phyloP scores from a whole-genome alignment of 2,888 invertebrate species.

The Tetanocera ferruginea region DNA sequence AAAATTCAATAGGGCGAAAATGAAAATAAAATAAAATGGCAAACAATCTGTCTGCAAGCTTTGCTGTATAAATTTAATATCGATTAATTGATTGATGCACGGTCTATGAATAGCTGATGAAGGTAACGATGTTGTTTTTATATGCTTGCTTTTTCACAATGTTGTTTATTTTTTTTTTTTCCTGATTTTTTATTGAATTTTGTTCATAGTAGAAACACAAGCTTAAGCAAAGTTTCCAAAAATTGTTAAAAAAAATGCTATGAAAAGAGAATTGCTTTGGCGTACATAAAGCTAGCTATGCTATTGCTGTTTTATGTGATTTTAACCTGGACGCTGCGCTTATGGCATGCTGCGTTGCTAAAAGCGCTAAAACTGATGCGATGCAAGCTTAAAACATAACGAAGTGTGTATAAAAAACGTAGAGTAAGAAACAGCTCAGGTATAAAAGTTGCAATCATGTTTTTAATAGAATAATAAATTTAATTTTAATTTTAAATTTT shows the following conservation, averaged over 20 bases:
- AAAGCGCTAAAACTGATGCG: background rate
- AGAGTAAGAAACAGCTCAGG: slow-evolving; percentile 16
- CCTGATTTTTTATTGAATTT: background rate
- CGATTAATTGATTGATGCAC: slow-evolving; percentile 38
- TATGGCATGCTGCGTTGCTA: background rate
- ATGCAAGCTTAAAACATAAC: background rate
- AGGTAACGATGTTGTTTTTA: slow-evolving; percentile 19
- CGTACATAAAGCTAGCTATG: background rate
- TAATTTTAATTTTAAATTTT: too few relatives aligned
- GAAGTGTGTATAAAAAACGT: background rate
- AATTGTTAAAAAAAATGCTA: slow-evolving; percentile 23
- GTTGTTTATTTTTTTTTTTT: background rate
- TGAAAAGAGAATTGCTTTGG: background rate
- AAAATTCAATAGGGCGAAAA: too few relatives aligned
- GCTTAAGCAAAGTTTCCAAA: slow-evolving; percentile 3
- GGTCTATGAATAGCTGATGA: slow-evolving; percentile 26
- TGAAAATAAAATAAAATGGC: too few relatives aligned
- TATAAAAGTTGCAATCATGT: slow-evolving; percentile 32
- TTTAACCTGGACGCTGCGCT: background rate
- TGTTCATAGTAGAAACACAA: background rate
- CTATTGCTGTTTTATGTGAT: background rate
- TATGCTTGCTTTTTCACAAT: background rate
- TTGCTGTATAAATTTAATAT: slow-evolving; percentile 23
- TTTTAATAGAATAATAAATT: slow-evolving; percentile 29
- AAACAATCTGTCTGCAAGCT: background rate